phyloP scores from a whole-genome alignment of 1,140 invertebrate species.

The Drosophila arizonae region DNA sequence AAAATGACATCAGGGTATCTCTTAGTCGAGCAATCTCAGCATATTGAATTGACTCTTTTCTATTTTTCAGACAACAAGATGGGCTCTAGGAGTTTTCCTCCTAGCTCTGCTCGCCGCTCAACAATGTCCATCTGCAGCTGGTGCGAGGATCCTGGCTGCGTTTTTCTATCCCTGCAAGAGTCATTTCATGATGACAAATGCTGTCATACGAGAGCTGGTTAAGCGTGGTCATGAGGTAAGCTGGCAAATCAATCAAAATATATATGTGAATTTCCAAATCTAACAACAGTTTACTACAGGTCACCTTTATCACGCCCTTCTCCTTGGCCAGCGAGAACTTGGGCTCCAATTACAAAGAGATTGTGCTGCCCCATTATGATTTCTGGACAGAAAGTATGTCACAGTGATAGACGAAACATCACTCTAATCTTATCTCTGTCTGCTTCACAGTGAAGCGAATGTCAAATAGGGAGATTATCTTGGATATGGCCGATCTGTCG shows the following conservation, averaged over 20 bases:
- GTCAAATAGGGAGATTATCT: slow-evolving; percentile 20
- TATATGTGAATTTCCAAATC: background rate
- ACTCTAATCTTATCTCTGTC: background rate
- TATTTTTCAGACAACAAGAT: background rate
- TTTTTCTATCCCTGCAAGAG: slow-evolving; percentile 74
- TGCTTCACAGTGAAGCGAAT: slow-evolving; percentile 30
- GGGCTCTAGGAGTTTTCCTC: slow-evolving; percentile 23
- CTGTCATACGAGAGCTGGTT: slow-evolving; percentile 62
- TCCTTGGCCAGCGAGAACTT: slow-evolving; percentile 59
- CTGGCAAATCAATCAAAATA: background rate
- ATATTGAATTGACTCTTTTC: background rate
- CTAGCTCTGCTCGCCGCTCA: slow-evolving; percentile 47
- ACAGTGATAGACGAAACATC: background rate
- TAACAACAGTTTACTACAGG: slow-evolving; percentile 19
- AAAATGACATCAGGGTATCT: too few relatives aligned
- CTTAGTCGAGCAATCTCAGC: too few relatives aligned
- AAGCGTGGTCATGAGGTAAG: slow-evolving; percentile 65
- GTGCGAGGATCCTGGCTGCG: slow-evolving; percentile 59
- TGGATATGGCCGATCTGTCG: slow-evolving; percentile 55
- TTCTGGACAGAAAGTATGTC: slow-evolving; percentile 57
- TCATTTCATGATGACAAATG: slow-evolving; percentile 76
- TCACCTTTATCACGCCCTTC: slow-evolving; percentile 68
- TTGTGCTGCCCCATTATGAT: slow-evolving; percentile 59
- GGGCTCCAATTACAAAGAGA: slow-evolving; percentile 66
- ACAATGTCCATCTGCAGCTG: slow-evolving; percentile 23